These are phyloP conservation scores for Pardalotus punctatus DNA, from an alignment of 2,113 vertebrate species.

Conservation along the genomic window DNA sequence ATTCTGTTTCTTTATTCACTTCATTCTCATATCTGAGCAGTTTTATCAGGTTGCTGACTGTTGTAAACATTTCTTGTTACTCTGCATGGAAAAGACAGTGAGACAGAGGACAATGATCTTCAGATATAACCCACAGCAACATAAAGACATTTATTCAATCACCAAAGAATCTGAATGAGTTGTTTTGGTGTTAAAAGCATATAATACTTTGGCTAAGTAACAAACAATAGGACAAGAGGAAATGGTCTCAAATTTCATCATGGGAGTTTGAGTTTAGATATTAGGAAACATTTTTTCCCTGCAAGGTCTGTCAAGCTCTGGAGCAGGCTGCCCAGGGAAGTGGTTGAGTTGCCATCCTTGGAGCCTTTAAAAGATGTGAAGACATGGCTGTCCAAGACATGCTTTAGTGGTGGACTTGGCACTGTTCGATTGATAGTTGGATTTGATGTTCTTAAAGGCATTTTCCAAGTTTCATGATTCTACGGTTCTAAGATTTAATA, in stretches of 20 bases:
- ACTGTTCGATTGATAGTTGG: not conserved
- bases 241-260: not conserved
- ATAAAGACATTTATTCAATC: not conserved
- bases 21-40: not conserved
- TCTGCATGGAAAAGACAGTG: not conserved
- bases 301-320: not conserved
- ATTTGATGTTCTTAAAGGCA: not conserved
- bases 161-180: not conserved
- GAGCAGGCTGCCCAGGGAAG: not conserved
- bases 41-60: not conserved
- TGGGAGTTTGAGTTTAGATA: not conserved
- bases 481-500: not conserved
- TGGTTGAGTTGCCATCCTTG: not conserved
- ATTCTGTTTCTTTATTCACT: not conserved
- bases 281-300: not conserved
- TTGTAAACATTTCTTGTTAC: not conserved
- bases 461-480: not conserved
- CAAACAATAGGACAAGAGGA: not conserved
- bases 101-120: not conserved
- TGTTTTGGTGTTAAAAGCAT: not conserved
- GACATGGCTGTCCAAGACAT: accelerated
- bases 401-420: not conserved
- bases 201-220: not conserved
- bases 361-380: not conserved
- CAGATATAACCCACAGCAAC: not conserved